These are phyloP conservation scores for Pantherophis guttatus DNA, from an alignment of 2,113 vertebrate genomes.

Conservation along the genomic window DNA sequence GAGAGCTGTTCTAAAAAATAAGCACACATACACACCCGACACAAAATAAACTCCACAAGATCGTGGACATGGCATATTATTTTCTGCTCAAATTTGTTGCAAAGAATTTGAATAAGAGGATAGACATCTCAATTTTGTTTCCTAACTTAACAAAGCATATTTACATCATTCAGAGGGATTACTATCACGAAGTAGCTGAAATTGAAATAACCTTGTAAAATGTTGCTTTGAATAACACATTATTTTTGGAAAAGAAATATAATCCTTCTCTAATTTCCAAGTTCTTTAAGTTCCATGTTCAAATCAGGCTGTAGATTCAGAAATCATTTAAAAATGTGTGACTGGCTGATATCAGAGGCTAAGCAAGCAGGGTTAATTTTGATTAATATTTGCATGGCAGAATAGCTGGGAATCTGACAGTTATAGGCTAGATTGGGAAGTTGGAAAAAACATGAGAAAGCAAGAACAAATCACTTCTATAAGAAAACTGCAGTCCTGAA, in stretches of 20 bases:
- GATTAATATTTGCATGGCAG: neutral
- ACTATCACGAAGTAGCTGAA: neutral
- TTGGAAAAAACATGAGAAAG: neutral
- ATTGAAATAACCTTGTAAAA: neutral
- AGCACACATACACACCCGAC: neutral
- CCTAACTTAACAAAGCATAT: neutral
- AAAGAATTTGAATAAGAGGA: neutral
- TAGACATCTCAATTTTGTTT: neutral
- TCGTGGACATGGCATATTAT: neutral
- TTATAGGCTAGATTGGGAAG: neutral
- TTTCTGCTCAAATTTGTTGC: neutral
- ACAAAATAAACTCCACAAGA: neutral
- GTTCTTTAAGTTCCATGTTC: neutral
- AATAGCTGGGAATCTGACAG: neutral
- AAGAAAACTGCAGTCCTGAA: neutral
- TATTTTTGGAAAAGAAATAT: neutral
- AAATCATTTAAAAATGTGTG: neutral
- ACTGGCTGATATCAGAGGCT: neutral
- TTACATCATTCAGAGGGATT: neutral
- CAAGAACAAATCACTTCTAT: neutral
- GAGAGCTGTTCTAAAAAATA: neutral
- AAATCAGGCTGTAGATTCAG: neutral
- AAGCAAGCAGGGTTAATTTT: neutral
- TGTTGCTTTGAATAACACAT: neutral
- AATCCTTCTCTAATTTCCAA: conserved; percentile 2